Evolutionary conservation across 2,797 vertebrate genomes (phyloP), one percentile per base, ranked within the genome.

Genomic region (Takifugu rubripes): DNA sequence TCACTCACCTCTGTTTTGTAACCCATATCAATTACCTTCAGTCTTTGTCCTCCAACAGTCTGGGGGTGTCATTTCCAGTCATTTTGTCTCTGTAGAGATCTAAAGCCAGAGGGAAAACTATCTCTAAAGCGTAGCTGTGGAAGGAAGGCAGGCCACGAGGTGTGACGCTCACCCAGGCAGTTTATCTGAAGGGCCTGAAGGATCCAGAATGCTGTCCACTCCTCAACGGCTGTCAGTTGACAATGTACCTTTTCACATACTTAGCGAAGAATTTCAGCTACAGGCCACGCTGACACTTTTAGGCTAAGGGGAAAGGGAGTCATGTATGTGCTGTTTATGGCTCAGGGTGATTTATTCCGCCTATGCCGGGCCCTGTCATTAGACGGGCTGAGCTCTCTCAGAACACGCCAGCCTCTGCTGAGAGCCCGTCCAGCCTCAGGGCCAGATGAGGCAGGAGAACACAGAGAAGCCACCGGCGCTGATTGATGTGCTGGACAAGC

Each of bases 341-440:
- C 82, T 81, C 77, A 82, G 67, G 81, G 85, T 92, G 90, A 92
- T 92, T 93, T 92, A 91, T 87, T 77, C 60, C 54, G 73, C 78
- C 79, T 76, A 87, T 82, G 78, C 76, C 76, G 68, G 66, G 69
- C 75, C 86, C 88, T 91, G 81, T 90, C 86, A 92, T 92, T 92
- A 91, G 71, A 61, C 14, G 56, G 78, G 71, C 71, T 68, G 66
- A 71, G 71, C 69, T 82, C 83, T 70, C 85, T 82, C 61, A 71
- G 78, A 83, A 72, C 68, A 69, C 68, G 54, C 70, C 69, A 55
- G 69, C 60, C 72, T 59, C 77, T 58, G 69, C 24, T 43, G 59
- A 51, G 54, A 29, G 75, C 61, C 58, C 59, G 56, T 61, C 57
- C 42, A 52, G 62, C 82, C 83, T 68, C 47, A 24, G 69, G 31